Conservation (phyloP, 2,888 invertebrate genomes). For the Drymonia ruficornis region DNA sequence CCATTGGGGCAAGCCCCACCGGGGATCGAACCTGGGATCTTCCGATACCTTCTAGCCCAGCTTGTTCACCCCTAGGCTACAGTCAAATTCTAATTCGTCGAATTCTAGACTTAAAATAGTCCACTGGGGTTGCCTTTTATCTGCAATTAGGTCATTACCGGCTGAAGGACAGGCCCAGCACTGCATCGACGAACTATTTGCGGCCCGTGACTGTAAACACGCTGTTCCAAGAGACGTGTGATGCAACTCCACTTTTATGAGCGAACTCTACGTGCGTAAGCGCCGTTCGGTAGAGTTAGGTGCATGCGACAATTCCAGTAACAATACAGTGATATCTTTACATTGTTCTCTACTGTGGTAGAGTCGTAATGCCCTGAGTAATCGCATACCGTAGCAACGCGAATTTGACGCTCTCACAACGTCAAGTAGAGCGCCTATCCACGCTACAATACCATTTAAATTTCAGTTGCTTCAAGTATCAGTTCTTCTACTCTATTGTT, state of each 20-base stretch:
- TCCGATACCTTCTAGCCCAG: no score
- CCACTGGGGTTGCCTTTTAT: neutral
- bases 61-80: no score
- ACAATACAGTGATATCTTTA: neutral
- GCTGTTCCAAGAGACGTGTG: constrained; percentile 24
- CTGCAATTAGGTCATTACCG: constrained; percentile 15
- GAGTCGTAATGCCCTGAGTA: no score
- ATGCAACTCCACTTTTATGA: constrained; percentile 31
- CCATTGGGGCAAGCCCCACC: no score
- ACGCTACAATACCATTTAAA: no score
- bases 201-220: constrained; percentile 22
- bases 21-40: no score
- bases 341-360: no score
- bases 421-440: no score
- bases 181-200: constrained; percentile 26
- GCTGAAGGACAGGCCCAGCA: constrained; percentile 27
- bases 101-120: neutral
- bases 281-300: constrained; percentile 6
- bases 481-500: no score
- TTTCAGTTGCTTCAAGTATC: no score
- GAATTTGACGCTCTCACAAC: no score
- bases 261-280: constrained; percentile 15
- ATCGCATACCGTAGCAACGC: no score
- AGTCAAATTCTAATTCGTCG: neutral
- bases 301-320: neutral